Conservation (phyloP, 2,113 vertebrate species). For the Arenaria interpres region DNA sequence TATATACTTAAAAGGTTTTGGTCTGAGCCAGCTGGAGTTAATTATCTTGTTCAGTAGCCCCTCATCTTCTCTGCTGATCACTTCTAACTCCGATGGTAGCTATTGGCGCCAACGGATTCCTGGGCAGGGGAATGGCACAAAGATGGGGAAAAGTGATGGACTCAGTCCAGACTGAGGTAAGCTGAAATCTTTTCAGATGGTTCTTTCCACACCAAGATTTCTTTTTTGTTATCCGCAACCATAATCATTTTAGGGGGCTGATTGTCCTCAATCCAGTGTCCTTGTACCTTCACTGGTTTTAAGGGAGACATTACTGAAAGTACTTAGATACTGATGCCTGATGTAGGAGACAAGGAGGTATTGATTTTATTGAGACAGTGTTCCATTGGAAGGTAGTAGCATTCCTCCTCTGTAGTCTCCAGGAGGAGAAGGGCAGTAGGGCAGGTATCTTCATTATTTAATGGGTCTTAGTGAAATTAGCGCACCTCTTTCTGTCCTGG, state of each 20-base stretch:
- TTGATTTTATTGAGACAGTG: background rate
- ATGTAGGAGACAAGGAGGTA: background rate
- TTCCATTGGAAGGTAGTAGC: background rate
- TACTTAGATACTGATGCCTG: background rate
- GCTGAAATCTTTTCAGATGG: background rate
- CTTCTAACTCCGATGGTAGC: rapidly evolving
- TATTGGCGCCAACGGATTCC: background rate
- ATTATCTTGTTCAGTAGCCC: background rate
- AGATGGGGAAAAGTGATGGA: rapidly evolving
- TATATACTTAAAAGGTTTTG: background rate
- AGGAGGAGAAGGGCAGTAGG: background rate
- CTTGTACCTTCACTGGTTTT: background rate
- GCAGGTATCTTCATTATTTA: background rate
- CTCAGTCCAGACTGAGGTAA: background rate
- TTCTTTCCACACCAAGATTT: background rate
- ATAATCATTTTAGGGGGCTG: background rate
- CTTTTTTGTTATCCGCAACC: background rate
- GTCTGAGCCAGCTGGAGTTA: background rate
- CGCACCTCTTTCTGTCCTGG: background rate
- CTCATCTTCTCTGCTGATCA: background rate
- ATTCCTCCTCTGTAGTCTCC: background rate
- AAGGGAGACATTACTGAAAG: background rate
- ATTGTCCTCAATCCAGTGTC: background rate
- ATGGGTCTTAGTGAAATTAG: background rate
- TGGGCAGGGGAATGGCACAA: background rate